A percentile compares a stretch with the other conserved stretches of the same genome.
Conservation (phyloP, 2,113 vertebrate species). For the Brevimyrus niger region DNA sequence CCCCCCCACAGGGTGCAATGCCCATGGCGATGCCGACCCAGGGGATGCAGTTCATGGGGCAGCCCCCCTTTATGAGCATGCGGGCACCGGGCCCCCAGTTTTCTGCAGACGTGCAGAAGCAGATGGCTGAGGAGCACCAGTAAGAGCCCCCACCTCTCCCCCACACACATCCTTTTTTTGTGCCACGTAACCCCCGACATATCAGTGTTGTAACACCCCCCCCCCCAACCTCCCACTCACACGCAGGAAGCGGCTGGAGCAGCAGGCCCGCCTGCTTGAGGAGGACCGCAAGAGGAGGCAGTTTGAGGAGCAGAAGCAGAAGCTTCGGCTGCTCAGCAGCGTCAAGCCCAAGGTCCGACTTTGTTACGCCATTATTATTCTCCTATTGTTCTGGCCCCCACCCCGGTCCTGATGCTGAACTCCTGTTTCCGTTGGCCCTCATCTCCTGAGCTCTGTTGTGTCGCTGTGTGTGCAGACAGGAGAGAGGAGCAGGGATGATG, state of each 20-base stretch:
- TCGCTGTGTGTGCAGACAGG: conserved; percentile 66
- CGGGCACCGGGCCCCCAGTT: conserved; percentile 76
- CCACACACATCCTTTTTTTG: not conserved
- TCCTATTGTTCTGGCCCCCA: not conserved
- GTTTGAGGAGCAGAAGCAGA: conserved; percentile 98
- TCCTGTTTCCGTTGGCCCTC: too few relatives aligned
- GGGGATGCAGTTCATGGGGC: conserved; percentile 82
- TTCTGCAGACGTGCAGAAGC: conserved; percentile 85
- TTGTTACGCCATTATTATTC: not conserved
- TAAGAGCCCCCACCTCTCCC: conserved; percentile 60
- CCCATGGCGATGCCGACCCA: conserved; percentile 77
- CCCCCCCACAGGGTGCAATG: conserved; percentile 72
- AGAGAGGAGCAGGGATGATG: conserved; percentile 93
- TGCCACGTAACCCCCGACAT: not conserved
- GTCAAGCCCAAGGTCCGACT: conserved; percentile 89
- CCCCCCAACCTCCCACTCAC: not conserved
- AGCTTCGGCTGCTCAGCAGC: conserved; percentile 89
- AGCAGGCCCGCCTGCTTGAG: conserved; percentile 93
- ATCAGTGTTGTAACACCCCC: not conserved
- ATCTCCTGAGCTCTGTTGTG: not conserved
- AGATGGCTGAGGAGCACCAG: conserved; percentile 96
- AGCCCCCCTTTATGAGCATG: conserved; percentile 83
- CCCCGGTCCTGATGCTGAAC: too few relatives aligned
- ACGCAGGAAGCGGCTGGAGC: conserved; percentile 77
- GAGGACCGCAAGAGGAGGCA: conserved; percentile 93